Evolutionary conservation across 2,113 vertebrate genomes (phyloP).

Genomic region (Antigone vipio): DNA sequence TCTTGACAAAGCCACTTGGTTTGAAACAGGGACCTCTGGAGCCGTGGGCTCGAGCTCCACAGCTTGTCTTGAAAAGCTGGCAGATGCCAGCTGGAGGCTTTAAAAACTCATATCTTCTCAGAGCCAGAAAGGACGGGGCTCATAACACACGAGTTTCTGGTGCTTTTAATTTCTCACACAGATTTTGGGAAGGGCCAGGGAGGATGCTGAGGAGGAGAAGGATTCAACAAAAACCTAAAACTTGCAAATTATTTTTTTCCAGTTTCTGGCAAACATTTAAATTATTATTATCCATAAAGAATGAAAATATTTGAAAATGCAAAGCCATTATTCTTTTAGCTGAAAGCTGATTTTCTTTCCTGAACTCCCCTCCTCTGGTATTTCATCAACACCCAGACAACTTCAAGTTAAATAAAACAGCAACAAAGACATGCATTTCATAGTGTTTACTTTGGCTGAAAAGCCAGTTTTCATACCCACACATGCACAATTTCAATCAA

Average conservation of each 20-base stretch:
- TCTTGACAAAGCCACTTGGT: conserved; percentile 1
- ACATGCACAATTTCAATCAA: neutral
- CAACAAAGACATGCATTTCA: neutral
- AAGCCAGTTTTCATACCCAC: neutral
- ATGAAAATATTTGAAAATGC: neutral
- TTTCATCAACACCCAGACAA: neutral
- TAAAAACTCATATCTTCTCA: neutral
- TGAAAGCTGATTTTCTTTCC: neutral
- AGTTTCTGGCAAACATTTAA: neutral
- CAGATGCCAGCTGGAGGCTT: conserved; percentile 37
- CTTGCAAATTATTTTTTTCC: neutral
- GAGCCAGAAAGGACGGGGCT: neutral
- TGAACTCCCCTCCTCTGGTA: neutral
- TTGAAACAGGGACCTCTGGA: neutral
- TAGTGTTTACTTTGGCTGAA: neutral
- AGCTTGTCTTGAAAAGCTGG: conserved; percentile 17
- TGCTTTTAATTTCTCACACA: neutral
- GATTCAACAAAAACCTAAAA: neutral
- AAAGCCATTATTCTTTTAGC: neutral
- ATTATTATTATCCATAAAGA: neutral
- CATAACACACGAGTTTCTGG: neutral
- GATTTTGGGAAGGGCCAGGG: neutral
- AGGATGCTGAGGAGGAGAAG: neutral
- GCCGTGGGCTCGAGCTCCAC: neutral
- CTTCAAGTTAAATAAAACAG: neutral